phyloP scores from a whole-genome alignment of 2,888 invertebrate species.

The Lochmaea capreae region DNA sequence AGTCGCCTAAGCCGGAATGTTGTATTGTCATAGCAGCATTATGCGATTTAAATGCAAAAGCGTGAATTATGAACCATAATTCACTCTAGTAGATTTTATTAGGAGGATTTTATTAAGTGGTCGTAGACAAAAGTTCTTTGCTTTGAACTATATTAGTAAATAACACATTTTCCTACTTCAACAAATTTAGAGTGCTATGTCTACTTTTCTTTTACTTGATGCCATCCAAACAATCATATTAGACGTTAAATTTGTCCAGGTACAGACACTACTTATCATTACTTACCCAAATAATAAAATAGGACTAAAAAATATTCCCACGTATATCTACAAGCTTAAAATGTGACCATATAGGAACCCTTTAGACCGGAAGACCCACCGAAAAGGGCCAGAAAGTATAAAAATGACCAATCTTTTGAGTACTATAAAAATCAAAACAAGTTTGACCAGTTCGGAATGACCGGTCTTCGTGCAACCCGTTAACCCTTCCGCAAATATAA shows the following conservation, averaged over 20 bases:
- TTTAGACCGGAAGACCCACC: conserved; percentile 48
- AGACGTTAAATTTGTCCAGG: conserved; percentile 12
- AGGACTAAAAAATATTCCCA: conserved; percentile 43
- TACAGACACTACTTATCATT: conserved; percentile 28
- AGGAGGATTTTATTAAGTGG: too few species aligned
- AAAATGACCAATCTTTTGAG: conserved; percentile 57
- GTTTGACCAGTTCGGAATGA: conserved; percentile 64
- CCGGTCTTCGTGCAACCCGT: conserved; percentile 51
- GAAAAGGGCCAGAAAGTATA: conserved; percentile 59
- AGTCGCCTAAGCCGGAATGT: too few species aligned
- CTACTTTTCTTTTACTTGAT: neutral
- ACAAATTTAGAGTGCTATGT: too few species aligned
- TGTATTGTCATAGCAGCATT: too few species aligned
- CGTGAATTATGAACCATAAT: too few species aligned
- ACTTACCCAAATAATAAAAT: conserved; percentile 21
- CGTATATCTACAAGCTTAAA: conserved; percentile 36
- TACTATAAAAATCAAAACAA: conserved; percentile 59
- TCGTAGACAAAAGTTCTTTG: too few species aligned
- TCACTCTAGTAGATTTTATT: too few species aligned
- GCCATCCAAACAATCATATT: neutral
- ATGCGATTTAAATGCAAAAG: too few species aligned
- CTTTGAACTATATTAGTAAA: too few species aligned
- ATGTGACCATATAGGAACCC: conserved; percentile 47
- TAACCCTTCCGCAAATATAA: conserved; percentile 47
- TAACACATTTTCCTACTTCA: too few species aligned